Conservation (phyloP, 2,113 vertebrate genomes). For the Brachirus orientalis region DNA sequence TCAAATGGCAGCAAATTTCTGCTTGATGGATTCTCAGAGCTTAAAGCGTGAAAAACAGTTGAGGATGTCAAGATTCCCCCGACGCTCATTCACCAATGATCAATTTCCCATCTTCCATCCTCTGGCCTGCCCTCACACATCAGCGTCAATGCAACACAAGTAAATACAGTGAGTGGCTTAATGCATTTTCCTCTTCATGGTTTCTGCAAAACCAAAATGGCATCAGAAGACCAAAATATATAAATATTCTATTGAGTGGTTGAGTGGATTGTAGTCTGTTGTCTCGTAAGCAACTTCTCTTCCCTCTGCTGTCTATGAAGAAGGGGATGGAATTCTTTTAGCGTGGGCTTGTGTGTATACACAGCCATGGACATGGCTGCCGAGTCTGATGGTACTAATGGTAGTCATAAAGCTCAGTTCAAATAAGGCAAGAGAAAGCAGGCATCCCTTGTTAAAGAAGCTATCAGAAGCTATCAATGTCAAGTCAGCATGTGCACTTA, state of each 20-base stretch:
- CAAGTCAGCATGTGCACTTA: constrained; percentile 40
- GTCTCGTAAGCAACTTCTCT: constrained; percentile 36
- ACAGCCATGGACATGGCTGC: constrained; percentile 14
- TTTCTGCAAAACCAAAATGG: constrained; percentile 63
- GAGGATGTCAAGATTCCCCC: constrained; percentile 67
- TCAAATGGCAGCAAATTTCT: constrained; percentile 39
- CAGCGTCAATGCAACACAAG: constrained; percentile 70
- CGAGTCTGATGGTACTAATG: constrained; percentile 17
- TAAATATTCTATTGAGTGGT: constrained; percentile 57
- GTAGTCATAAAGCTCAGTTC: constrained; percentile 15
- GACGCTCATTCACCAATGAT: constrained; percentile 75
- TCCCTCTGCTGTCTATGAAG: constrained; percentile 35
- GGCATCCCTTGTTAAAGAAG: constrained; percentile 28
- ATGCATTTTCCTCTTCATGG: constrained; percentile 71
- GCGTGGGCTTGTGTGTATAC: constrained; percentile 13
- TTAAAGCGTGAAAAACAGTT: constrained; percentile 68
- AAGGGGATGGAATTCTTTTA: constrained; percentile 19
- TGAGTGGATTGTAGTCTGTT: constrained; percentile 47
- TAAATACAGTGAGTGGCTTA: constrained; percentile 78
- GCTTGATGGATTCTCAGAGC: constrained; percentile 63
- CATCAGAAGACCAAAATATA: constrained; percentile 57
- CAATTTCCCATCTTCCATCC: constrained; percentile 74
- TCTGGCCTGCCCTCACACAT: constrained; percentile 63
- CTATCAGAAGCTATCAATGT: constrained; percentile 44
- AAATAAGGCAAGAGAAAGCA: constrained; percentile 13